Evolutionary conservation across 2,113 vertebrate species (phyloP).

Genomic region (Polyodon spathula): DNA sequence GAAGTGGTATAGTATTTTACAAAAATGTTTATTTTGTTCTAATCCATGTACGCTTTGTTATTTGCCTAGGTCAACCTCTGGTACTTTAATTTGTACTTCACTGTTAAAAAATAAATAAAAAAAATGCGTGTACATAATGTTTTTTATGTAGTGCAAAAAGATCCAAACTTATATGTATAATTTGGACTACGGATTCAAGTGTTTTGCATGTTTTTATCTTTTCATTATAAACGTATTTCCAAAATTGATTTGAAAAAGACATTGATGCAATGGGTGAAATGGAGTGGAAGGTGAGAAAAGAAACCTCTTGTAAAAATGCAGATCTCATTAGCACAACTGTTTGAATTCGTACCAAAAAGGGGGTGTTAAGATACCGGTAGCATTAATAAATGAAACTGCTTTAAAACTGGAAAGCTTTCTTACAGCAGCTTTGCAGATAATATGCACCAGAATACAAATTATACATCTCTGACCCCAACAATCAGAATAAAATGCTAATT

Average conservation of each 20-base stretch:
- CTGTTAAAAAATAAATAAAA: too few species aligned
- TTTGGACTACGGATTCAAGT: constrained; percentile 90
- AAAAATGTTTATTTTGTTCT: constrained; percentile 74
- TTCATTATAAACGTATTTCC: constrained; percentile 86
- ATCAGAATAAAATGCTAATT: constrained; percentile 99
- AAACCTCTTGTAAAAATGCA: constrained; percentile 54
- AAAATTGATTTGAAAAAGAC: constrained; percentile 80
- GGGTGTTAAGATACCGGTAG: constrained; percentile 53
- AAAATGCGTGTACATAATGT: constrained; percentile 97
- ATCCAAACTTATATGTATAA: constrained; percentile 95
- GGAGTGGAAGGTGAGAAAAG: constrained; percentile 73
- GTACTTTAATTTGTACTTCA: constrained; percentile 83
- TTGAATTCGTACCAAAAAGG: constrained; percentile 97
- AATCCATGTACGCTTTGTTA: constrained; percentile 84
- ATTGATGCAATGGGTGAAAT: constrained; percentile 79
- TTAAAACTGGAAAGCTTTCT: constrained; percentile 81
- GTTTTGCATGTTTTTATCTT: constrained; percentile 99
- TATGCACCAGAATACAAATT: constrained; percentile 89
- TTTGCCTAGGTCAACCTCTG: constrained; percentile 73
- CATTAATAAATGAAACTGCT: constrained; percentile 73
- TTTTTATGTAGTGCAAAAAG: constrained; percentile 89
- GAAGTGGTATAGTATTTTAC: constrained; percentile 79
- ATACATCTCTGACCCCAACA: constrained; percentile 93
- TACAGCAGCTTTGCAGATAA: constrained; percentile 85
- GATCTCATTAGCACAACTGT: constrained; percentile 90